Evolutionary conservation across 1,140 invertebrate species (phyloP), one percentile per base, ranked within the genome.

Genomic region (Streblospio benedicti): DNA sequence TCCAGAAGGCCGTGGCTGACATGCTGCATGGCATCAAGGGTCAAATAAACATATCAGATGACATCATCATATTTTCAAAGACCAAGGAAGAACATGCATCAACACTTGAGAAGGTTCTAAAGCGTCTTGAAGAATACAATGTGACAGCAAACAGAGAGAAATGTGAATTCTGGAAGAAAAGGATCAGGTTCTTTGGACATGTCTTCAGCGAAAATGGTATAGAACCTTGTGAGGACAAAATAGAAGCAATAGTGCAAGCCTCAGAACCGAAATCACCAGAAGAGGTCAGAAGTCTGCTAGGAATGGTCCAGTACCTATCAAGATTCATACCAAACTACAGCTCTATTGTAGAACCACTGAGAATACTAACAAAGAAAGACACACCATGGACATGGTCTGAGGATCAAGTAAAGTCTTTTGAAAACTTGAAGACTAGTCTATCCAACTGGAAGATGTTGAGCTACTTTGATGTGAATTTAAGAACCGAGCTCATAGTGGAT

Each of bases 121-220:
- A 52, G 33, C 2, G 50, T 20, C 50, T 52, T 2, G 18, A 3
- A 2, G 27, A 52, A 30, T 12, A 31, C 31, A 31, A 31, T 9
- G 18, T 52, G 14, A 52, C 50, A 20, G 1, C 33, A 31, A 52
- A 52, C 50, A 52, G 2, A 31, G 3, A 25, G 2, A 52, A 52
- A 31, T 52, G 2, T 52, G 23, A 12, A 1, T 52, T 30, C 50
- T 30, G n/a, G 5, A n/a, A 23, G 20, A 31, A 35, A 14, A 35
- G 25, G 14, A 43, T 54, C 23, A 33, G 28, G 32, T 63, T 56
- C 28, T 30, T 64, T 9, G 45, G 63, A 2, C 67, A 76, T 20
- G 63, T 75, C 16, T 60, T 81, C 5, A 62, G 66, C 14, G 53
- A 52, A 38, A 60, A 74, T 14, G 79, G 79, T 5, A 60, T 81